Evolutionary conservation across 2,113 vertebrate genomes (phyloP).

Genomic region (Pseudonaja textilis): DNA sequence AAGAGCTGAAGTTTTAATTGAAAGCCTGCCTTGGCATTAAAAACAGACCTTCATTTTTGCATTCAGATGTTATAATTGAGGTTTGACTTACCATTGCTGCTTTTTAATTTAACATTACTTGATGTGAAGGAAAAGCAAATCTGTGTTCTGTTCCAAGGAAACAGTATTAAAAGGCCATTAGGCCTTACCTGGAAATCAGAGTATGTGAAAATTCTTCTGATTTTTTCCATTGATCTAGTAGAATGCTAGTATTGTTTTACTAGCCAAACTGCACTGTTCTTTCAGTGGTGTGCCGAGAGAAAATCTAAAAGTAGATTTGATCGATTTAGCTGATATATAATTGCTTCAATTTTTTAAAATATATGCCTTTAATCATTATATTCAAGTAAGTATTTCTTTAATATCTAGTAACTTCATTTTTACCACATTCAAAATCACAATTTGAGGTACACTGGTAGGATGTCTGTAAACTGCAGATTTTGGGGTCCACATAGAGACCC

Average conservation of each 20-base stretch:
- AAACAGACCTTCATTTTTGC: neutral
- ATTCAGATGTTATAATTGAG: neutral
- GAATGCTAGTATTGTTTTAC: neutral
- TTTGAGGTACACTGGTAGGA: neutral
- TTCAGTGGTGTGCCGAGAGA: neutral
- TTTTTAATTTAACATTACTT: neutral
- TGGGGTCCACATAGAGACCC: neutral
- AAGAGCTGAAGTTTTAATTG: slow-evolving; percentile 1
- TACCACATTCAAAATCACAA: neutral
- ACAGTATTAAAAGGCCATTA: neutral
- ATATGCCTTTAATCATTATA: neutral
- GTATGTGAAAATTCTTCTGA: neutral
- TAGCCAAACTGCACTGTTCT: neutral
- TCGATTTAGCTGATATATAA: neutral
- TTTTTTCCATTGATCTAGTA: neutral
- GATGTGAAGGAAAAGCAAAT: neutral
- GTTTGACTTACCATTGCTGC: neutral
- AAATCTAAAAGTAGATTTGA: neutral
- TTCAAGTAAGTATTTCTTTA: neutral
- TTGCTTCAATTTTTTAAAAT: neutral
- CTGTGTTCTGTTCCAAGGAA: neutral
- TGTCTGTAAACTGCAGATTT: neutral
- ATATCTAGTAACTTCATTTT: neutral
- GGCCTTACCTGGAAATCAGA: neutral
- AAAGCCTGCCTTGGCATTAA: neutral